phyloP scores from a whole-genome alignment of 2,888 invertebrate species.

The Ochropleura leucogaster region DNA sequence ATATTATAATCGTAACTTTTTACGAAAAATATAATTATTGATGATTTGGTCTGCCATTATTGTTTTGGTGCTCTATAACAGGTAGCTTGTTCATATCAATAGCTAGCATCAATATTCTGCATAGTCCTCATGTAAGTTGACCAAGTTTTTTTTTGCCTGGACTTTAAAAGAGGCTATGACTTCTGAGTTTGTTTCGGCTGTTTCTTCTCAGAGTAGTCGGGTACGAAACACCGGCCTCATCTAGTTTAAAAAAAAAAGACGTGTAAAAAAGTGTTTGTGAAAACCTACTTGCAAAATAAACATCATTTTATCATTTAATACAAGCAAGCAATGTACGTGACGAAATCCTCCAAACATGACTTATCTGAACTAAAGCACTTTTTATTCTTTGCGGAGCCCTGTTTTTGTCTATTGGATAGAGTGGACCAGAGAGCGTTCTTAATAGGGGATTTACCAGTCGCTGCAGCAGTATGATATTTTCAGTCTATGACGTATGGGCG shows the following conservation, averaged over 20 bases:
- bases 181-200: no score
- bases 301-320: no score
- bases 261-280: no score
- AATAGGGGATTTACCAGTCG: conserved; percentile 6
- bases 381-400: conserved; percentile 14
- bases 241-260: no score
- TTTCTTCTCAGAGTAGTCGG: no score
- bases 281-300: no score
- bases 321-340: background rate
- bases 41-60: background rate
- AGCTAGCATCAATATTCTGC: background rate
- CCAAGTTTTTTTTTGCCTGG: no score
- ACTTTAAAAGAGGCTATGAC: no score
- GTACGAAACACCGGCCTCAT: no score
- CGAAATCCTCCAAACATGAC: background rate
- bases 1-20: background rate
- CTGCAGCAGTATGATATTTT: conserved; percentile 13
- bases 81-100: background rate
- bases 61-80: background rate
- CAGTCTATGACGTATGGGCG: conserved; percentile 15
- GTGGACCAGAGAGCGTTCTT: background rate
- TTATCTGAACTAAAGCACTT: background rate
- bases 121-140: no score
- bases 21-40: background rate
- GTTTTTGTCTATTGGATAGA: background rate